phyloP scores from a whole-genome alignment of 2,113 vertebrate genomes.

The Grammomys dolichurus region DNA sequence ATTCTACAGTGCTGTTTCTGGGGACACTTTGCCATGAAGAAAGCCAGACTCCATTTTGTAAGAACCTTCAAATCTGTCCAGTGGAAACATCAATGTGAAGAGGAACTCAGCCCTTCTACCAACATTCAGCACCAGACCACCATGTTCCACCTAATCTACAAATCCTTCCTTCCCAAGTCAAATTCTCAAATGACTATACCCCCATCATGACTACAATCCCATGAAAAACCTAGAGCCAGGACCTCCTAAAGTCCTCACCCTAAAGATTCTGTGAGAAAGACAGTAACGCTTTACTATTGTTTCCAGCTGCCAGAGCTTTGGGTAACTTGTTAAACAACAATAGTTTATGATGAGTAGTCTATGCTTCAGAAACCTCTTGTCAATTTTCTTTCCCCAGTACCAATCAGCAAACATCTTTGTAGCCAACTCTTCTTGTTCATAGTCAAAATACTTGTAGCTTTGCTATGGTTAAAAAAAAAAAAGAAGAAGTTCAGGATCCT shows the following conservation, averaged over 20 bases:
- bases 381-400: background rate
- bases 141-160: fast-evolving
- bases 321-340: background rate
- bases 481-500: background rate
- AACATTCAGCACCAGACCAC: too few species aligned
- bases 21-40: background rate
- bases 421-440: background rate
- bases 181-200: background rate
- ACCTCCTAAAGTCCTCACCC: background rate
- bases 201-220: background rate
- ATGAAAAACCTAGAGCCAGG: background rate
- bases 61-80: background rate
- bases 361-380: background rate
- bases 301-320: background rate
- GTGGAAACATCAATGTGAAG: background rate
- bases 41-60: background rate
- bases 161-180: background rate
- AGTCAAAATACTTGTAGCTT: background rate
- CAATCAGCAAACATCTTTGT: background rate
- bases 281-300: background rate
- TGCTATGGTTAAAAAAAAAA: background rate
- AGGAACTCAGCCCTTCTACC: background rate
- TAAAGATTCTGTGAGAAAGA: background rate
- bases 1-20: background rate
- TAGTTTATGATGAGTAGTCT: background rate